A percentile compares a stretch with the other conserved stretches of the same genome.
These are phyloP conservation scores for Protodeltote pygarga DNA, from an alignment of 2,888 invertebrate species.

Conservation along the genomic window DNA sequence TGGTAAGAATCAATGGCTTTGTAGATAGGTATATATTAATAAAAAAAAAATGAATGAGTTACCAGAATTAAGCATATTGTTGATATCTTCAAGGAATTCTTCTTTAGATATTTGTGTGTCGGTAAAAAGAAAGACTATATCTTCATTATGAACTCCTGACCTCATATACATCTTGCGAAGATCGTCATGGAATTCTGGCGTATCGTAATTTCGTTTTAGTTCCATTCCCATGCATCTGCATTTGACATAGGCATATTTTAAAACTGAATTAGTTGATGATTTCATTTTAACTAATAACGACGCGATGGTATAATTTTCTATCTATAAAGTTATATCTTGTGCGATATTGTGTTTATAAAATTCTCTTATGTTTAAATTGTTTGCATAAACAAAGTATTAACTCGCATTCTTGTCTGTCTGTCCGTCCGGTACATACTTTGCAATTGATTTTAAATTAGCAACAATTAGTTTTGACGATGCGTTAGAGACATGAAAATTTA, in stretches of 20 bases:
- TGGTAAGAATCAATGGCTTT: too few species aligned
- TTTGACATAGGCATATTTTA: not conserved
- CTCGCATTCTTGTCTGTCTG: too few species aligned
- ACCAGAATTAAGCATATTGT: conserved; percentile 96
- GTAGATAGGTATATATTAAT: too few species aligned
- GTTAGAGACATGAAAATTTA: too few species aligned
- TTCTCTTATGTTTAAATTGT: too few species aligned
- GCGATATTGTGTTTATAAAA: too few species aligned
- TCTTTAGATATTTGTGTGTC: conserved; percentile 97
- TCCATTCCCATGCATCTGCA: conserved; percentile 95
- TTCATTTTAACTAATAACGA: not conserved
- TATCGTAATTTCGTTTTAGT: conserved; percentile 94
- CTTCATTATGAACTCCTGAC: conserved; percentile 91
- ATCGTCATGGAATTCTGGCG: conserved; percentile 94
- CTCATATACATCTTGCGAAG: conserved; percentile 92
- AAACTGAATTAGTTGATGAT: not conserved
- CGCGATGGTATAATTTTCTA: too few species aligned
- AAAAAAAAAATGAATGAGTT: conserved; percentile 6
- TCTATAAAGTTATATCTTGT: too few species aligned
- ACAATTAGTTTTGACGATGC: too few species aligned
- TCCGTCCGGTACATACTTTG: too few species aligned
- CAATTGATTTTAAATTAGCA: too few species aligned
- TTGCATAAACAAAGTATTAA: too few species aligned
- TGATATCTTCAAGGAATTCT: conserved; percentile 96
- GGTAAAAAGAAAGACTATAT: conserved; percentile 94